Conservation (phyloP, 2,113 vertebrate genomes). For the Pterocles burchelli region DNA sequence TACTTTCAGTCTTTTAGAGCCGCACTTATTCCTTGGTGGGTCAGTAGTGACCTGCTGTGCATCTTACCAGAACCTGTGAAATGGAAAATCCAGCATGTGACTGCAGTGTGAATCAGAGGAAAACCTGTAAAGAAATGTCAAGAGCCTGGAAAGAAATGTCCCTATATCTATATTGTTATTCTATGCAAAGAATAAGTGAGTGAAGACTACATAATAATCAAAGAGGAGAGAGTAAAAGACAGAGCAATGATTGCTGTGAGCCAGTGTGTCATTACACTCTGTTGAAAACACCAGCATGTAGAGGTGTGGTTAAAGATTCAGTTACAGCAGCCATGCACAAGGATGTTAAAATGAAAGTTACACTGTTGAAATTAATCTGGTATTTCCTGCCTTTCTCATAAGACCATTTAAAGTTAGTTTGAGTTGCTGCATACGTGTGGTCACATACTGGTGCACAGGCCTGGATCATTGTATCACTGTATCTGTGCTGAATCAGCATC, state of each 20-base stretch:
- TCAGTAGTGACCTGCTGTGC: neutral
- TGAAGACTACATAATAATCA: neutral
- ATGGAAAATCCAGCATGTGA: neutral
- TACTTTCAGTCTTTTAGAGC: neutral
- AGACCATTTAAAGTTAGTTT: neutral
- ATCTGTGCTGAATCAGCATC: neutral
- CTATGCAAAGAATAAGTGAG: neutral
- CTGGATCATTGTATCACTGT: neutral
- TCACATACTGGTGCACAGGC: neutral
- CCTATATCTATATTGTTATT: neutral
- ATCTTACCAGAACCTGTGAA: neutral
- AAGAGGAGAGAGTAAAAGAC: neutral
- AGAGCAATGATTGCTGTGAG: neutral
- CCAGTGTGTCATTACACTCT: neutral
- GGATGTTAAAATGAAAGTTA: neutral
- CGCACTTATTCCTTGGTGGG: neutral
- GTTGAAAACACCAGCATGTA: neutral
- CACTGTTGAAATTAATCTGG: neutral
- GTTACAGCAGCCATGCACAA: neutral
- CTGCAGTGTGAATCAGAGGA: neutral
- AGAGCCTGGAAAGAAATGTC: neutral
- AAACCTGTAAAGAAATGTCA: neutral
- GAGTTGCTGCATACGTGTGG: neutral
- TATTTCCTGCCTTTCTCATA: conserved; percentile 20
- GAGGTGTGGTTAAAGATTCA: neutral